Percentiles rank a stretch among this genome's conserved stretches.
These are phyloP conservation scores for Psilopsiagon aurifrons DNA, from an alignment of 2,113 vertebrate genomes.

Conservation along the genomic window DNA sequence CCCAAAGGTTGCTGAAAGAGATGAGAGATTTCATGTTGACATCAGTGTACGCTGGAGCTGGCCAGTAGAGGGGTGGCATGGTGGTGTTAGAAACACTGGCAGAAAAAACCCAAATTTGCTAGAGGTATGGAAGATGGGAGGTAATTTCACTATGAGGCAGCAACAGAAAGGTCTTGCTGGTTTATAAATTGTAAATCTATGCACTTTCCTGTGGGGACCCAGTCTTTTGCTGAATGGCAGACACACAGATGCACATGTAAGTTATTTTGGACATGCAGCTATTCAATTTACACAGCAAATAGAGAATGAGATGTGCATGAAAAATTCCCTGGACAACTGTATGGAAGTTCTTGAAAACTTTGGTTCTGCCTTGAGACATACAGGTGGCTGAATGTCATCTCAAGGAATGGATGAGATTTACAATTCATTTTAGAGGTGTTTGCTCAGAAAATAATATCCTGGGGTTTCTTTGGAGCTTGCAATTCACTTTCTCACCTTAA, in stretches of 20 bases:
- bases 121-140: neutral
- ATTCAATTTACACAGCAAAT: conserved; percentile 36
- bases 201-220: neutral
- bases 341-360: neutral
- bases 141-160: neutral
- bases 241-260: neutral
- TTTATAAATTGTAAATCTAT: neutral
- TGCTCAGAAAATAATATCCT: neutral
- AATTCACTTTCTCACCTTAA: neutral
- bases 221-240: neutral
- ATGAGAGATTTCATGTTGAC: neutral
- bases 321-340: neutral
- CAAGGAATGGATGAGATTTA: neutral
- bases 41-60: neutral
- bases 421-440: neutral
- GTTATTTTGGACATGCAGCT: neutral
- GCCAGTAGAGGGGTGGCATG: neutral
- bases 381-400: neutral
- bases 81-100: neutral
- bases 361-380: neutral
- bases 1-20: neutral
- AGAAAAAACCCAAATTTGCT: neutral
- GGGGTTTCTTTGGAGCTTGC: neutral
- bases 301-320: neutral
- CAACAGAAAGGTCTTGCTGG: neutral